Base-by-base conservation (phyloP, 2,888 invertebrate genomes). In the Erynnis tages region DNA sequence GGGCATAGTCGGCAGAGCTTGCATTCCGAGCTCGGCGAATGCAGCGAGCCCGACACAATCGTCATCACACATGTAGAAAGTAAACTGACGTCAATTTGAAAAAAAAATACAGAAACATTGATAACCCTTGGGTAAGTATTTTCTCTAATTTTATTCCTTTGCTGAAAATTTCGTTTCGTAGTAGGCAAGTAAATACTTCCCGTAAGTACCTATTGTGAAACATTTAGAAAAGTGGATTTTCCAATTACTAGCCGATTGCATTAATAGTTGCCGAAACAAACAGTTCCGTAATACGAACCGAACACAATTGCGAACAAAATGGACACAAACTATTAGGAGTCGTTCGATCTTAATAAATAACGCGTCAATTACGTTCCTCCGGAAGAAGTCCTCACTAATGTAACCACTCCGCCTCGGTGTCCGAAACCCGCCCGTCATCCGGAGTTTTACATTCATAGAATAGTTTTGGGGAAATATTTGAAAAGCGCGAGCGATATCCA, bases 41-140 rank as follows among this genome's bases (percentile, higher is more conserved):
- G 53, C 54, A 54, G 48, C 54, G 32, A 56, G 54, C 49, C 34
- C 32, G 38, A 47, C 46, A 43, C 57, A 53, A 52, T 55, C 57
- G 49, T 29, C 45, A 49, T 53, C 59, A 55, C 56, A 56, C 54
- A 59, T 58, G n/a, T n/a, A n/a, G n/a, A n/a, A n/a, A n/a, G n/a
- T n/a, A n/a, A n/a, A n/a, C n/a, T n/a, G n/a, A n/a, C n/a, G n/a
- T n/a, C n/a, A n/a, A n/a, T n/a, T n/a, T n/a, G n/a, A n/a, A n/a
- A n/a, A n/a, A n/a, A n/a, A n/a, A n/a, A n/a, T n/a, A n/a, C n/a
- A n/a, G n/a, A n/a, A n/a, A n/a, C n/a, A n/a, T n/a, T n/a, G n/a
- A n/a, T n/a, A n/a, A n/a, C n/a, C n/a, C n/a, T n/a, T n/a, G n/a
- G n/a, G n/a, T n/a, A n/a, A n/a, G n/a, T n/a, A n/a, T n/a, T n/a